Evolutionary conservation across 2,113 vertebrate species (phyloP).

Genomic region (Phylloscopus whistleri): DNA sequence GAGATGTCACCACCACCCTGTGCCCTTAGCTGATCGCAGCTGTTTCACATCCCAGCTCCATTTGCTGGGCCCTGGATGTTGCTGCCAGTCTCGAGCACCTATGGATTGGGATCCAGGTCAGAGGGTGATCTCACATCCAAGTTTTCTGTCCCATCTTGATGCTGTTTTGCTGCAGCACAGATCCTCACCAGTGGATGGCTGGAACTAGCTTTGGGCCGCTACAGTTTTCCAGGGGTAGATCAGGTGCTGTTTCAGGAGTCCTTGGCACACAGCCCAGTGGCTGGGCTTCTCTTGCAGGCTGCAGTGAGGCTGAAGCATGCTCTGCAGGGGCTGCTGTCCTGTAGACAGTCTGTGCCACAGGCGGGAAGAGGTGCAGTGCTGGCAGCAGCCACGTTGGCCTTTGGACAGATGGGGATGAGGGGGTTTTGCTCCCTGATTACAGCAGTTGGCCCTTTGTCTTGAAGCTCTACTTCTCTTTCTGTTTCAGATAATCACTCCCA

Average conservation of each 20-base stretch:
- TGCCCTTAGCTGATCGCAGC: rapidly evolving
- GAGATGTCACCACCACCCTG: not conserved
- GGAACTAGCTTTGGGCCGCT: not conserved
- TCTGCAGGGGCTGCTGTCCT: not conserved
- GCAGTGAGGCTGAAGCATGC: not conserved
- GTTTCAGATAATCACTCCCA: constrained; percentile 87
- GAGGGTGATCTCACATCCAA: not conserved
- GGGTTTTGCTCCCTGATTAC: not conserved
- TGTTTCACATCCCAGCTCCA: not conserved
- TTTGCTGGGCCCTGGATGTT: rapidly evolving
- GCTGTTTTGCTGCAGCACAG: not conserved
- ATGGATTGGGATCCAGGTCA: not conserved
- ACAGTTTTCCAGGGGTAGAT: not conserved
- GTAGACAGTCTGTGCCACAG: rapidly evolving
- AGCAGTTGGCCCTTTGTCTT: not conserved
- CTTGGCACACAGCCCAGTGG: not conserved
- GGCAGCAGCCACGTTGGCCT: rapidly evolving
- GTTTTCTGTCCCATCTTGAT: not conserved
- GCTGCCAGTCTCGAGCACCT: not conserved
- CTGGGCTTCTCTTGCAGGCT: not conserved
- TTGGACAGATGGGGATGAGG: not conserved
- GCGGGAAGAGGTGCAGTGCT: rapidly evolving
- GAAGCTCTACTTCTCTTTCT: not conserved
- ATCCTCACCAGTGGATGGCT: not conserved
- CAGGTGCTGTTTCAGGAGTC: not conserved